A percentile compares a stretch with the other conserved stretches of the same genome.
These are phyloP conservation scores for Eupithecia tripunctaria DNA, from an alignment of 2,888 invertebrate species.

Conservation along the genomic window DNA sequence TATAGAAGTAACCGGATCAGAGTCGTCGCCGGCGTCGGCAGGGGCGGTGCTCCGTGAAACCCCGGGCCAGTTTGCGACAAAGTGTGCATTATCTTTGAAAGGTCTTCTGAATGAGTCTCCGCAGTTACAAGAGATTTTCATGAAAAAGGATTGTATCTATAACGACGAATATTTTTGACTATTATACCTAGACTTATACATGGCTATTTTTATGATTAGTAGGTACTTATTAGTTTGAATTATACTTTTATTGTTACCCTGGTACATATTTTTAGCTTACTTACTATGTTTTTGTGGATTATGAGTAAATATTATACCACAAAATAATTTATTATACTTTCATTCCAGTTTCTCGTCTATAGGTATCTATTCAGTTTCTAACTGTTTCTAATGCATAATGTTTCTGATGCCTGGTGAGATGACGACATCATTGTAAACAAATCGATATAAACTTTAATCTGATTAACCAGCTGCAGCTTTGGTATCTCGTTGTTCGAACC, in stretches of 20 bases:
- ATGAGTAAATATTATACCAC: background rate
- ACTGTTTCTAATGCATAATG: too few relatives aligned
- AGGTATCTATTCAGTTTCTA: too few relatives aligned
- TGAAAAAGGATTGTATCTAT: background rate
- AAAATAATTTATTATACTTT: too few relatives aligned
- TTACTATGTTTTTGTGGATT: background rate
- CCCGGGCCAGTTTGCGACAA: conserved; percentile 11
- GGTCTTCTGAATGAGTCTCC: background rate
- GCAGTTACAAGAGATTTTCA: background rate
- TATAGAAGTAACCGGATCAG: background rate
- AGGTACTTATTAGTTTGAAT: background rate
- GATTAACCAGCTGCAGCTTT: too few relatives aligned
- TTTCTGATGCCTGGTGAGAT: too few relatives aligned
- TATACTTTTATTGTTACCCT: background rate
- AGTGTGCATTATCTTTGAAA: background rate
- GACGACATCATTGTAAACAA: too few relatives aligned
- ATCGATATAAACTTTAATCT: too few relatives aligned
- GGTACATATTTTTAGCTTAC: background rate
- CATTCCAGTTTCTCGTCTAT: too few relatives aligned
- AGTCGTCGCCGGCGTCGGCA: background rate
- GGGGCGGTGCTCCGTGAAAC: background rate
- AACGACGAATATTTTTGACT: background rate
- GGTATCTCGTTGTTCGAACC: too few relatives aligned
- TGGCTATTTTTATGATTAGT: background rate
- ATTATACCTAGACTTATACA: background rate